Percentiles rank a stretch among this genome's conserved stretches.
phyloP scores from a whole-genome alignment of 2,113 vertebrate genomes.

The Sander lucioperca region DNA sequence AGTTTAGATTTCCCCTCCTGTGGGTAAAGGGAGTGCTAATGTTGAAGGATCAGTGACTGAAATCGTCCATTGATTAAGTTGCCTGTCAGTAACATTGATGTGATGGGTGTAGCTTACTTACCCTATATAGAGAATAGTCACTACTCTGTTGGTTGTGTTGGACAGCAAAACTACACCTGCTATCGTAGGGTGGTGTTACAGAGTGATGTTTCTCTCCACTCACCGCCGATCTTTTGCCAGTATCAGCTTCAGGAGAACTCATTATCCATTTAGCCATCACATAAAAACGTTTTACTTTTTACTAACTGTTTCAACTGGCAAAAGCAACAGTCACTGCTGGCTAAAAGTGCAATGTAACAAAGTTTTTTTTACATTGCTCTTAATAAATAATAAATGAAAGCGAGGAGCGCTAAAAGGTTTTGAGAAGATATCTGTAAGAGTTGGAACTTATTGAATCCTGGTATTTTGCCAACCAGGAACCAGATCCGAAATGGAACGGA shows the following conservation, averaged over 20 bases:
- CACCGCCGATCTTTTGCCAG: not conserved
- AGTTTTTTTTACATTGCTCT: not conserved
- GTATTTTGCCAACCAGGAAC: no score
- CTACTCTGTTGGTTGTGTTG: not conserved
- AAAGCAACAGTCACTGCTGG: not conserved
- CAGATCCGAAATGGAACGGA: no score
- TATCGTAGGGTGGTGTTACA: not conserved
- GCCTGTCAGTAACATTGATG: not conserved
- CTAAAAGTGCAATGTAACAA: not conserved
- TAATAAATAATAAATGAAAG: no score
- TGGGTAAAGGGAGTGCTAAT: not conserved
- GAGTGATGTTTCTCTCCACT: not conserved
- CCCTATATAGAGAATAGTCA: not conserved
- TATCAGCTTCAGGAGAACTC: not conserved
- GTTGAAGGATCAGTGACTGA: slow-evolving; percentile 13
- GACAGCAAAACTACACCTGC: not conserved
- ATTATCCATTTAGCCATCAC: not conserved
- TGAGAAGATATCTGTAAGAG: not conserved
- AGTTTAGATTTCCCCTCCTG: not conserved
- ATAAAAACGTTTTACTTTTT: not conserved
- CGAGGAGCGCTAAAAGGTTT: no score
- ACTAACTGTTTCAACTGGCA: not conserved
- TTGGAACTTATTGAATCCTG: not conserved
- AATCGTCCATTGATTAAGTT: not conserved
- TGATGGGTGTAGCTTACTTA: not conserved